phyloP scores from a whole-genome alignment of 2,888 invertebrate species.

The Eilema sororculum region DNA sequence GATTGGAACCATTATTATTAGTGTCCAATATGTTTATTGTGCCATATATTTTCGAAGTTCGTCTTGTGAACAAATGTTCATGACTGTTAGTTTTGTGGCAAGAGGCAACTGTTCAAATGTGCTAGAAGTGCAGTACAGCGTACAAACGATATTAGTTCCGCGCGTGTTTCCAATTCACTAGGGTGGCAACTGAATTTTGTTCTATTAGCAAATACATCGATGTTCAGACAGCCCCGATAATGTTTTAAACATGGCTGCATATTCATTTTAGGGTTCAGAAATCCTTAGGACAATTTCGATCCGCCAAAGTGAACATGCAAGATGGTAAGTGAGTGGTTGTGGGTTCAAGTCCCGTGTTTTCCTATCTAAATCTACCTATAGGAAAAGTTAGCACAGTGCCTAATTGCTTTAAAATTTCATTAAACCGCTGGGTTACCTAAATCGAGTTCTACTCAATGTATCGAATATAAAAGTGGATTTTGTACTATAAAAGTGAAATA shows the following conservation, averaged over 20 bases:
- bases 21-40: conserved; percentile 32
- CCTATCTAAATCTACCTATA: no score
- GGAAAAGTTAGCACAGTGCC: no score
- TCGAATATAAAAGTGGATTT: not conserved
- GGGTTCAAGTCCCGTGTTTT: no score
- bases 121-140: conserved; percentile 37
- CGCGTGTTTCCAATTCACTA: conserved; percentile 41
- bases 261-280: not conserved
- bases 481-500: not conserved
- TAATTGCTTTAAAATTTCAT: no score
- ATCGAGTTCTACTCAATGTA: not conserved
- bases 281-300: not conserved
- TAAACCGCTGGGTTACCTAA: no score
- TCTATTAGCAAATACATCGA: conserved; percentile 13
- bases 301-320: no score
- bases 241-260: not conserved
- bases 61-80: conserved; percentile 40
- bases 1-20: conserved; percentile 41
- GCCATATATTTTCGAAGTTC: conserved; percentile 40
- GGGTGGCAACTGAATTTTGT: conserved; percentile 37
- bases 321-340: no score
- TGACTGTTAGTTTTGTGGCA: conserved; percentile 40
- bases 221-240: not conserved
- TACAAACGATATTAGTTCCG: conserved; percentile 52
- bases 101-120: conserved; percentile 30